Conservation (phyloP, 2,113 vertebrate genomes). For the Thunnus thynnus region DNA sequence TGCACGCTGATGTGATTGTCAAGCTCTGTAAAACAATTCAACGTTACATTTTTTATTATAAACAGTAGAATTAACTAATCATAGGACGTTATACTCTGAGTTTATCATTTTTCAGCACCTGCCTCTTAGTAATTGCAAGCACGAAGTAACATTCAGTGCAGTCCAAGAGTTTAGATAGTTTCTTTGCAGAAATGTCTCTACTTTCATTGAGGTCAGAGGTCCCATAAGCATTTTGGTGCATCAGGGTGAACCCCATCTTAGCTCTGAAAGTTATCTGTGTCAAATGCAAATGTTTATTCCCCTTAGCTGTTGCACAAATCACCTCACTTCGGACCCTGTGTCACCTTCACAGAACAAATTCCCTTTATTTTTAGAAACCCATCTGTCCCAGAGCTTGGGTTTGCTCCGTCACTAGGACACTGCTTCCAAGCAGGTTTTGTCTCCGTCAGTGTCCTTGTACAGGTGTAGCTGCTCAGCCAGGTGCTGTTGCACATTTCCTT, state of each 20-base stretch:
- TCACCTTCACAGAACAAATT: conserved; percentile 65
- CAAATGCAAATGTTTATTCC: conserved; percentile 68
- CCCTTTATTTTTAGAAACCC: conserved; percentile 72
- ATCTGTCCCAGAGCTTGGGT: conserved; percentile 65
- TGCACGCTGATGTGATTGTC: conserved; percentile 22
- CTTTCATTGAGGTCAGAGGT: conserved; percentile 39
- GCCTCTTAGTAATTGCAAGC: conserved; percentile 9
- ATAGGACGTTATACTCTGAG: background rate
- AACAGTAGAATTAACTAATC: conserved; percentile 18
- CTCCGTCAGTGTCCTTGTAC: conserved; percentile 61
- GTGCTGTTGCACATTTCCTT: conserved; percentile 34
- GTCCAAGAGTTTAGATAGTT: background rate
- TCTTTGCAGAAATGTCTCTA: background rate
- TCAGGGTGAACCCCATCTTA: conserved; percentile 30
- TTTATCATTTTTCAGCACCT: conserved; percentile 3
- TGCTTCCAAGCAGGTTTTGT: conserved; percentile 37
- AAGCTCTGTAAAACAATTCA: conserved; percentile 9
- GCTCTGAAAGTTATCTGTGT: conserved; percentile 64
- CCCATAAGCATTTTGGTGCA: conserved; percentile 37
- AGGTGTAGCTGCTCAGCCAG: conserved; percentile 43
- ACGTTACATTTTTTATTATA: background rate
- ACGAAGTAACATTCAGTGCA: conserved; percentile 9
- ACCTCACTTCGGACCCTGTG: conserved; percentile 45
- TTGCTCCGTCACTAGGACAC: conserved; percentile 55
- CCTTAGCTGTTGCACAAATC: conserved; percentile 54